A percentile compares a stretch with the other conserved stretches of the same genome.
phyloP scores from a whole-genome alignment of 2,113 vertebrate genomes.

The Neodon shergylaensis region DNA sequence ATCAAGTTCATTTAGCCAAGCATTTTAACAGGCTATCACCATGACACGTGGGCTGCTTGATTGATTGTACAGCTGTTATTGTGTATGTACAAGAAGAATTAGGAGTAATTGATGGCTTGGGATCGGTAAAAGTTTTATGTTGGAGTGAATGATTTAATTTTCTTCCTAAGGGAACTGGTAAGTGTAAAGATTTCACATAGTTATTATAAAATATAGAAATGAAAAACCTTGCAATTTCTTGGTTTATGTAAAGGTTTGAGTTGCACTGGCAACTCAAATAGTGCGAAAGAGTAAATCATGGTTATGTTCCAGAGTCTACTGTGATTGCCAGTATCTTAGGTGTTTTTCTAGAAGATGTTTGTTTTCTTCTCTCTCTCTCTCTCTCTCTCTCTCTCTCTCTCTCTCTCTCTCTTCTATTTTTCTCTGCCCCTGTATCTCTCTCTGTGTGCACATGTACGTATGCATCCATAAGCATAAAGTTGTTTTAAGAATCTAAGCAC shows the following conservation, averaged over 20 bases:
- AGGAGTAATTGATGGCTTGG: slow-evolving; percentile 63
- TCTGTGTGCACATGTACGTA: rapidly evolving
- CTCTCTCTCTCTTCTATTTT: not conserved
- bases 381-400: not conserved
- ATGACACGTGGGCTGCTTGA: not conserved
- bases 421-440: not conserved
- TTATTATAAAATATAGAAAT: not conserved
- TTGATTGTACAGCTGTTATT: slow-evolving; percentile 38
- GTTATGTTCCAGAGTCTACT: not conserved
- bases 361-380: not conserved
- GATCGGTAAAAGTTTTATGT: slow-evolving; percentile 41
- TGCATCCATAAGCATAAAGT: not conserved
- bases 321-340: not conserved
- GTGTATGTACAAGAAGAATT: slow-evolving; percentile 58
- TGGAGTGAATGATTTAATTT: slow-evolving; percentile 46
- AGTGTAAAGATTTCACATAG: not conserved
- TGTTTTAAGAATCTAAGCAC: slow-evolving; percentile 1
- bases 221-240: not conserved
- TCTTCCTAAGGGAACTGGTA: slow-evolving; percentile 52
- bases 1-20: slow-evolving; percentile 48
- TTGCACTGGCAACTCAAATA: not conserved
- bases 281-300: not conserved
- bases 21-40: slow-evolving; percentile 16
- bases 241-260: not conserved
- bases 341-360: not conserved